Conservation (phyloP, 2,113 vertebrate genomes). For the Indicator maculatus region DNA sequence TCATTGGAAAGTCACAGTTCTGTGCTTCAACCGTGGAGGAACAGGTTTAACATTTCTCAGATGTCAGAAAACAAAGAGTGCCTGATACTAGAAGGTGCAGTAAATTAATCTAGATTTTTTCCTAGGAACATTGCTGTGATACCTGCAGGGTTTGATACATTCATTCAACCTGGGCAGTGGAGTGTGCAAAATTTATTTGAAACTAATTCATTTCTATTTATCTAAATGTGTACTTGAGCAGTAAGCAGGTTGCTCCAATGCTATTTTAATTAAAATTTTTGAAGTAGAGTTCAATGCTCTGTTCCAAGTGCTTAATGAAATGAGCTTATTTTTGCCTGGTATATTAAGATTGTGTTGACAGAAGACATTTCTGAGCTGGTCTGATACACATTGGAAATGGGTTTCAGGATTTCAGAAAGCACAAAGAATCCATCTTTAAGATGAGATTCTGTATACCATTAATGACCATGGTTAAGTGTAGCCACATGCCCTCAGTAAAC, state of each 20-base stretch:
- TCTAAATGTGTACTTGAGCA: not conserved
- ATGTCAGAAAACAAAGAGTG: not conserved
- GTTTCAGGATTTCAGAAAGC: not conserved
- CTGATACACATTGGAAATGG: fast-evolving
- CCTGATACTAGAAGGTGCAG: fast-evolving
- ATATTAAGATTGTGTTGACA: not conserved
- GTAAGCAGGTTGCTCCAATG: not conserved
- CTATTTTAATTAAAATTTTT: not conserved
- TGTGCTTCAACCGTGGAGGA: fast-evolving
- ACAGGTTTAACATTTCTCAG: not conserved
- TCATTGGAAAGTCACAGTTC: not conserved
- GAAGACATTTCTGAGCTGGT: not conserved
- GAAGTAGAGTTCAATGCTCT: not conserved
- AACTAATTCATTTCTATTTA: not conserved
- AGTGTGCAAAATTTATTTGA: not conserved
- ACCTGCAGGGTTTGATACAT: not conserved
- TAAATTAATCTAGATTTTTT: not conserved
- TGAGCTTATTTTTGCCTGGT: not conserved
- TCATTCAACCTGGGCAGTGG: not conserved
- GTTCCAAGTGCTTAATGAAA: not conserved
- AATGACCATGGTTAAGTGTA: not conserved
- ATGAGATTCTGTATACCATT: not conserved
- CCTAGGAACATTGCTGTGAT: fast-evolving
- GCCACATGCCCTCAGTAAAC: not conserved
- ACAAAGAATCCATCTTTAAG: fast-evolving